Evolutionary conservation across 1,140 invertebrate species (phyloP).

Genomic region (Pararge aegeria): DNA sequence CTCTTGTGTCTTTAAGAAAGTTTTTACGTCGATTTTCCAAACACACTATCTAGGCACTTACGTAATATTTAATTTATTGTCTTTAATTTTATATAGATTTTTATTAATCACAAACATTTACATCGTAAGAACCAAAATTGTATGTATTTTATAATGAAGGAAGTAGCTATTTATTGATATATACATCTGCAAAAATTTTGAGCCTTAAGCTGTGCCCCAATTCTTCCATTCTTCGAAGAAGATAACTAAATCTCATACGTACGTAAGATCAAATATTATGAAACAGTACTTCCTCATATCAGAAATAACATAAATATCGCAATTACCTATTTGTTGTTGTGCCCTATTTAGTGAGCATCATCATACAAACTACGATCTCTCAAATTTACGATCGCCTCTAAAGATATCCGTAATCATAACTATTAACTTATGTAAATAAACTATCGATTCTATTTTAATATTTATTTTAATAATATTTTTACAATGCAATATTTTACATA

Average conservation of each 20-base stretch:
- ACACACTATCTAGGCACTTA: not conserved
- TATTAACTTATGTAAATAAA: not conserved
- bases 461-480: not conserved
- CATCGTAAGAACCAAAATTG: too few relatives aligned
- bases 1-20: conserved; percentile 41
- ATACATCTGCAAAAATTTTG: too few relatives aligned
- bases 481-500: too few relatives aligned
- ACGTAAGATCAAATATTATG: not conserved
- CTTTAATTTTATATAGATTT: too few relatives aligned
- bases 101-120: too few relatives aligned
- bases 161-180: too few relatives aligned
- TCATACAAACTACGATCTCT: conserved; percentile 36
- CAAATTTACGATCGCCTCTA: conserved; percentile 41
- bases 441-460: not conserved
- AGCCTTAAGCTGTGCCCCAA: too few relatives aligned
- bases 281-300: conserved; percentile 18
- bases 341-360: conserved; percentile 45
- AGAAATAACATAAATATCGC: conserved; percentile 17
- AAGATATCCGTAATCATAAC: conserved; percentile 30
- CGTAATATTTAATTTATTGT: too few relatives aligned
- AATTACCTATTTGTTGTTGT: conserved; percentile 50
- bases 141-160: too few relatives aligned
- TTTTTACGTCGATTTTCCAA: conserved; percentile 7
- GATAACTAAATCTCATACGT: too few relatives aligned
- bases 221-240: too few relatives aligned